phyloP scores from a whole-genome alignment of 2,113 vertebrate species.

The Chroicocephalus ridibundus region DNA sequence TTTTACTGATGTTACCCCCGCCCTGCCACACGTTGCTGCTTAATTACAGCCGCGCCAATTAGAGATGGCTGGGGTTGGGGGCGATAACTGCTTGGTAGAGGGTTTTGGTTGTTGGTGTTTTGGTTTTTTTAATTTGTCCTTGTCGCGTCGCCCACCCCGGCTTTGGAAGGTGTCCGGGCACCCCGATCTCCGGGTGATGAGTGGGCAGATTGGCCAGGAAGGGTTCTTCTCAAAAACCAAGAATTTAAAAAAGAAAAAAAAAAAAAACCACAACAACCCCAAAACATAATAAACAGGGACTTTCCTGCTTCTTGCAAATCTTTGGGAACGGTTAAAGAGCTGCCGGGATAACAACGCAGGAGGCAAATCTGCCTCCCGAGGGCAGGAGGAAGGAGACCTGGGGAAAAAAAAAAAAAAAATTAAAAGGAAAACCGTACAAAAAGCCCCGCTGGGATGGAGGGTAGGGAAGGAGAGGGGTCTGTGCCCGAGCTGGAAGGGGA shows the following conservation, averaged over 20 bases:
- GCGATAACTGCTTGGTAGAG: neutral
- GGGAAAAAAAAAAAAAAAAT: neutral
- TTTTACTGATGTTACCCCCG: neutral
- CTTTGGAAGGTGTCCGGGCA: too few relatives aligned
- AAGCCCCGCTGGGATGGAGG: accelerated
- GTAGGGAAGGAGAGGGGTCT: neutral
- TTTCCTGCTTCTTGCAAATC: neutral
- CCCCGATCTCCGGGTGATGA: too few relatives aligned
- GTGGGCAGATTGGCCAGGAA: accelerated
- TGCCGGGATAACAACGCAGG: neutral
- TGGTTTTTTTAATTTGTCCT: too few relatives aligned
- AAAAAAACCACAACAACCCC: too few relatives aligned
- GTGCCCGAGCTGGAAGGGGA: neutral
- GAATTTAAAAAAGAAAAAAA: too few relatives aligned
- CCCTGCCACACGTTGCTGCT: too few relatives aligned
- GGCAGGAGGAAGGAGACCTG: neutral
- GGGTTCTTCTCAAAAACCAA: too few relatives aligned
- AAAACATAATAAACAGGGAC: too few relatives aligned
- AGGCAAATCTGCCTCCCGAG: neutral
- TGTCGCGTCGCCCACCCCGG: too few relatives aligned
- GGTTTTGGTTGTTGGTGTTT: neutral
- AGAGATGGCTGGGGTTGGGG: neutral
- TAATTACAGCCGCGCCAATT: neutral
- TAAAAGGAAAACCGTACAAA: accelerated
- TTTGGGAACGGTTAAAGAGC: neutral